Percentiles rank a stretch among this genome's conserved stretches.
phyloP scores from a whole-genome alignment of 2,888 invertebrate genomes.

The Nephrotoma appendiculata region DNA sequence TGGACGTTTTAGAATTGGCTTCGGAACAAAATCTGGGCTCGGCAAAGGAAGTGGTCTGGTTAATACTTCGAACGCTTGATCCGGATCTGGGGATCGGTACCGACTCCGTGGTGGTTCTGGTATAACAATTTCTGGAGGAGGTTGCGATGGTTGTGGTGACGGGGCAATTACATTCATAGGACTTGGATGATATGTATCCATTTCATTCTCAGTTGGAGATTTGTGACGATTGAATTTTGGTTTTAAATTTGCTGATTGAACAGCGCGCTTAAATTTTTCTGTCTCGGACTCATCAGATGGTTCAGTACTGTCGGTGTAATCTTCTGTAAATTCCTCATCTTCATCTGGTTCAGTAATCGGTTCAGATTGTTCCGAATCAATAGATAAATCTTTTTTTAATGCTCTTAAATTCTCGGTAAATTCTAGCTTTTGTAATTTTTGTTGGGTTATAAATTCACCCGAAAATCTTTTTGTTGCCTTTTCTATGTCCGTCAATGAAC shows the following conservation, averaged over 20 bases:
- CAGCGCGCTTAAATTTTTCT: slow-evolving; percentile 30
- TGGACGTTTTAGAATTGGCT: slow-evolving; percentile 59
- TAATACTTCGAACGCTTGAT: slow-evolving; percentile 42
- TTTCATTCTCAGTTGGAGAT: slow-evolving; percentile 34
- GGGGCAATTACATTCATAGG: slow-evolving; percentile 33
- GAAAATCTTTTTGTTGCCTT: slow-evolving; percentile 36
- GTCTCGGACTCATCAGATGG: slow-evolving; percentile 32
- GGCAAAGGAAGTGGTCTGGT: slow-evolving; percentile 46
- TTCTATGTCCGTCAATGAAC: slow-evolving; percentile 36
- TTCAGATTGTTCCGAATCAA: slow-evolving; percentile 23
- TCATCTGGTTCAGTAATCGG: slow-evolving; percentile 26
- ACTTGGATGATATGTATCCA: slow-evolving; percentile 53
- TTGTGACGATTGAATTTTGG: slow-evolving; percentile 1
- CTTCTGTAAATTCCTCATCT: slow-evolving; percentile 19
- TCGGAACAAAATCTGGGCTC: slow-evolving; percentile 58
- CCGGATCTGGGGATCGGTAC: slow-evolving; percentile 32
- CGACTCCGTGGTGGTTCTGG: background rate
- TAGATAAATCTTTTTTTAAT: slow-evolving; percentile 23
- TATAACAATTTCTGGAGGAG: background rate
- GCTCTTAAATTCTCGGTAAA: slow-evolving; percentile 12
- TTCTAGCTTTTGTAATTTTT: slow-evolving; percentile 17
- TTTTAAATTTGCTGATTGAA: slow-evolving; percentile 23
- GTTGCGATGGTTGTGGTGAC: slow-evolving; percentile 17
- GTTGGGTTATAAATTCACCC: slow-evolving; percentile 27
- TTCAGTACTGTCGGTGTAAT: slow-evolving; percentile 47